phyloP scores from a whole-genome alignment of 1,140 invertebrate species.

The Heliconius hermathena region DNA sequence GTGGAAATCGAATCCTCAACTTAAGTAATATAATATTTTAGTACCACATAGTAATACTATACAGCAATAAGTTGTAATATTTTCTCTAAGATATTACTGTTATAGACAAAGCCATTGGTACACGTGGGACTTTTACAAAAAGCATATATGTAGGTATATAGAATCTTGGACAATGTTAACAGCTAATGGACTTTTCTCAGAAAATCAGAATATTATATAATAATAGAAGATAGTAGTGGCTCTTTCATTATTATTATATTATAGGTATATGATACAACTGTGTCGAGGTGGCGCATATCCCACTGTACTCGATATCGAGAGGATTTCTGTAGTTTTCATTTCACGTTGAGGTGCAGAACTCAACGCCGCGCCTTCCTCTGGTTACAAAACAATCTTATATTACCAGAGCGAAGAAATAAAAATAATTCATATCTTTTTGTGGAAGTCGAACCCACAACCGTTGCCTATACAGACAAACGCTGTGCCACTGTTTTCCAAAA shows the following conservation, averaged over 20 bases:
- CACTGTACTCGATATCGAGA: neutral
- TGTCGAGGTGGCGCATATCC: no score
- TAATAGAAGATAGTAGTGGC: neutral
- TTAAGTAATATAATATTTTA: no score
- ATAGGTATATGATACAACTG: no score
- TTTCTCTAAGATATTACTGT: neutral
- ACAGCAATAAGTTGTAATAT: no score
- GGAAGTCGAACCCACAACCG: no score
- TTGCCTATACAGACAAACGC: neutral
- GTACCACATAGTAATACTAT: no score
- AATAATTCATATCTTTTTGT: neutral
- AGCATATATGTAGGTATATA: neutral
- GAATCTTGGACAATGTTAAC: neutral
- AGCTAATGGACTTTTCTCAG: neutral
- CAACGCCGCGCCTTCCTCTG: neutral
- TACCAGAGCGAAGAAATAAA: neutral
- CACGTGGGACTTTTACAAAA: neutral
- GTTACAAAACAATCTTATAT: neutral
- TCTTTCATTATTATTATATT: no score
- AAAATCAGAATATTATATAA: neutral
- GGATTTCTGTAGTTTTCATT: neutral
- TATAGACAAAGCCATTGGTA: neutral
- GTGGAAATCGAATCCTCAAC: no score
- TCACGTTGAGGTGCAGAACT: neutral
- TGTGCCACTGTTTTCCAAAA: no score